Conservation (phyloP, 2,888 invertebrate genomes). For the Eurytoma adleriae region DNA sequence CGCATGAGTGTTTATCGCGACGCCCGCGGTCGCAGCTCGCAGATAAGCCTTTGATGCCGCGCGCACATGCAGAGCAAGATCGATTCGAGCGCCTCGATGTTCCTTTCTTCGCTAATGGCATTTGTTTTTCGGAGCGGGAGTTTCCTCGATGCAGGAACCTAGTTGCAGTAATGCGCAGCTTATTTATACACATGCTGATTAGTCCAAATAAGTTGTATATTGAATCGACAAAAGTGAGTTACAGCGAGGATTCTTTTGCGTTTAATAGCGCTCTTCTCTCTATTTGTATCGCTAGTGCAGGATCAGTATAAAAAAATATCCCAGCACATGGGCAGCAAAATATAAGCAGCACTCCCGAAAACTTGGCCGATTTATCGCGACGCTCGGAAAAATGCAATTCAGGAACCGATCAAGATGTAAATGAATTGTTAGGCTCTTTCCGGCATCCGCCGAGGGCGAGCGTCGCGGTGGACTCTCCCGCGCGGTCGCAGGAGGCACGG, state of each 20-base stretch:
- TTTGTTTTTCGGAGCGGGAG: too few relatives aligned
- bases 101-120: not conserved
- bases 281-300: too few relatives aligned
- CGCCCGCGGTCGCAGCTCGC: constrained; percentile 7
- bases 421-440: constrained; percentile 51
- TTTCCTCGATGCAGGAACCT: too few relatives aligned
- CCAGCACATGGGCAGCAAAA: not conserved
- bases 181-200: not conserved
- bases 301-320: not conserved
- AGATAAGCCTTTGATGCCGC: constrained; percentile 23
- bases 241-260: too few relatives aligned
- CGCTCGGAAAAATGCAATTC: constrained; percentile 32
- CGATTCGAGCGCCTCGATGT: not conserved
- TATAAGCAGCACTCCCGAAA: not conserved
- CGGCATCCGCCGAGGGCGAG: constrained; percentile 46
- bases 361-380: constrained; percentile 38
- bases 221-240: too few relatives aligned
- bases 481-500: constrained; percentile 34
- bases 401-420: constrained; percentile 54
- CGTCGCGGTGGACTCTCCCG: not conserved
- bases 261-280: not conserved
- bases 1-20: constrained; percentile 33
- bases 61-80: not conserved
- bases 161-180: too few relatives aligned
- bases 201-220: not conserved